These are phyloP conservation scores for Ptilodon capucinus DNA, from an alignment of 2,888 invertebrate species.

Conservation along the genomic window DNA sequence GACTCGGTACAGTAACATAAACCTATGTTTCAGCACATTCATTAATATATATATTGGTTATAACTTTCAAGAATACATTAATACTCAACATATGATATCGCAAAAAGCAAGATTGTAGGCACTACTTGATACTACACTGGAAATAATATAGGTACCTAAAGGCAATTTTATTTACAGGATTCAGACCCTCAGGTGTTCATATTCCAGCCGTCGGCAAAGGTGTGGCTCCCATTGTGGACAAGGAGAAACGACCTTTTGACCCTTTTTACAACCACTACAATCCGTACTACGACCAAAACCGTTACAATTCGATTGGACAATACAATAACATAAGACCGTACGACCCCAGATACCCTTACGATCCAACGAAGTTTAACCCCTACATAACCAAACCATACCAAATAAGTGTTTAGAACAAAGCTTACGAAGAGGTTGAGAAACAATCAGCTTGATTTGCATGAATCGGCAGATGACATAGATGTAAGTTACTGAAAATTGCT, in stretches of 20 bases:
- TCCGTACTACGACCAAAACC: constrained; percentile 35
- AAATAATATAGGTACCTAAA: too few relatives aligned
- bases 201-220: constrained; percentile 83
- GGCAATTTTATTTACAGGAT: constrained; percentile 59
- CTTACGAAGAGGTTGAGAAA: constrained; percentile 37
- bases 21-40: too few relatives aligned
- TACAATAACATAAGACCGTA: constrained; percentile 40
- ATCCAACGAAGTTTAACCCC: constrained; percentile 37
- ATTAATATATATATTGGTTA: too few relatives aligned
- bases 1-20: too few relatives aligned
- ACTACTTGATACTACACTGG: too few relatives aligned
- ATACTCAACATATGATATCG: too few relatives aligned
- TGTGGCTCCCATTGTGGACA: constrained; percentile 51
- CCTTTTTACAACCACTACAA: constrained; percentile 52
- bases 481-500: neutral
- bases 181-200: constrained; percentile 85
- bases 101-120: too few relatives aligned
- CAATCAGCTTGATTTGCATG: constrained; percentile 8
- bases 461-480: constrained; percentile 3
- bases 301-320: constrained; percentile 38
- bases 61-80: too few relatives aligned
- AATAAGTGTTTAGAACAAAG: constrained; percentile 16
- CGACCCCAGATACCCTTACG: constrained; percentile 46
- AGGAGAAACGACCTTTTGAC: constrained; percentile 37
- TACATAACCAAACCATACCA: constrained; percentile 36